These are phyloP conservation scores for Oxyteleia sp. DNA, from an alignment of 2,888 invertebrate genomes.

Conservation along the genomic window DNA sequence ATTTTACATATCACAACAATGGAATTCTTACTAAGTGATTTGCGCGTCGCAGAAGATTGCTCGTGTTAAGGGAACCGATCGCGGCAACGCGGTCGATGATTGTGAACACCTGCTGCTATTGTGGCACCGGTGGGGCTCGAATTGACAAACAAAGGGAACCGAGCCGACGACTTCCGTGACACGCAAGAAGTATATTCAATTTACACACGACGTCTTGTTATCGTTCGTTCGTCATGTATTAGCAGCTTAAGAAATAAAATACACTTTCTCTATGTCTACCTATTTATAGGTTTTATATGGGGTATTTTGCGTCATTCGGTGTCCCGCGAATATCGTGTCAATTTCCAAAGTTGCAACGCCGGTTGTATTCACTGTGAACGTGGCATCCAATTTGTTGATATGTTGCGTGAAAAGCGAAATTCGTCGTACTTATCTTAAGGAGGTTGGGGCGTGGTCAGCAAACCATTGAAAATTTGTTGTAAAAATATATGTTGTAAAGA, in stretches of 20 bases:
- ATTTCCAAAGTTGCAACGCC: slow-evolving; percentile 17
- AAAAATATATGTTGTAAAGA: slow-evolving; percentile 6
- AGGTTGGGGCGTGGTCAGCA: too few relatives aligned
- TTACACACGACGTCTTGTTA: slow-evolving; percentile 49
- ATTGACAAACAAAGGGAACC: background rate
- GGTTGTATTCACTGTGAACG: slow-evolving; percentile 44
- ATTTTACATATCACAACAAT: slow-evolving; percentile 72
- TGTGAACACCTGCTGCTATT: too few relatives aligned
- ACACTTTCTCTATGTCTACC: slow-evolving; percentile 46
- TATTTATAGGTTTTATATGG: slow-evolving; percentile 46
- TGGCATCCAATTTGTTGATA: background rate
- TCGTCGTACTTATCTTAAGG: slow-evolving; percentile 22
- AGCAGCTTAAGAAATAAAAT: slow-evolving; percentile 66
- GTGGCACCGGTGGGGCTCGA: background rate
- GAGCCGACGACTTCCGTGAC: slow-evolving; percentile 40
- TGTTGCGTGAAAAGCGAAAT: slow-evolving; percentile 2
- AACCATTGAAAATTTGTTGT: background rate
- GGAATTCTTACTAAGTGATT: slow-evolving; percentile 65
- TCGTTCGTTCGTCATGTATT: slow-evolving; percentile 53
- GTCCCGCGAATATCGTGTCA: slow-evolving; percentile 6
- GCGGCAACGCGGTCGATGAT: background rate
- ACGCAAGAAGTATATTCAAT: slow-evolving; percentile 45
- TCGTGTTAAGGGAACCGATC: background rate
- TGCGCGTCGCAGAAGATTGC: slow-evolving; percentile 53
- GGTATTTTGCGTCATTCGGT: slow-evolving; percentile 51